Evolutionary conservation across 1,140 invertebrate genomes (phyloP).

Genomic region (Ostrea denselamellosa): DNA sequence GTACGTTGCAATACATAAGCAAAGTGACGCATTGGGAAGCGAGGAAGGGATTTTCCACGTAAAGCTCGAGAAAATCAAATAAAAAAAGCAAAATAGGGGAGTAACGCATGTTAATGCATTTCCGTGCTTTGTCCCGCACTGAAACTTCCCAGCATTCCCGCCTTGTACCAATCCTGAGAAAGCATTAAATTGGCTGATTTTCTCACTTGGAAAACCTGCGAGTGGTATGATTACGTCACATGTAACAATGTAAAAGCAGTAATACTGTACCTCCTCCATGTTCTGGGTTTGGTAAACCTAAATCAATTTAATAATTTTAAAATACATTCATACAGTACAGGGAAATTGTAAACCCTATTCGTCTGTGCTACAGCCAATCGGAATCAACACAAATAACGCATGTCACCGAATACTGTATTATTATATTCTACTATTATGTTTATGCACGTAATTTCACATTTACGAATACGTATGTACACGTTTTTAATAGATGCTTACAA

Average conservation of each 20-base stretch:
- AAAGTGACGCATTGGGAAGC: slow-evolving; percentile 5
- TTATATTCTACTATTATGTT: no score
- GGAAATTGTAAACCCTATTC: no score
- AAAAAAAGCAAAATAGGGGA: slow-evolving; percentile 3
- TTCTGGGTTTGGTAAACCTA: slow-evolving; percentile 2
- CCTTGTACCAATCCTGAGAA: background rate
- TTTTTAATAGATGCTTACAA: no score
- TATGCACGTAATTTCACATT: no score
- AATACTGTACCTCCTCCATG: background rate
- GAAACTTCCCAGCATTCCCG: background rate
- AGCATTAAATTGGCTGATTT: background rate
- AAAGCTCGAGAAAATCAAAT: background rate
- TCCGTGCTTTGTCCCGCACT: background rate
- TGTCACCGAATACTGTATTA: no score
- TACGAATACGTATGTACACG: no score
- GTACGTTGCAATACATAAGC: background rate
- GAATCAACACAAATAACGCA: no score
- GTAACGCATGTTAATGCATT: background rate
- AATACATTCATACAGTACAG: background rate
- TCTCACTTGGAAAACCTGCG: background rate
- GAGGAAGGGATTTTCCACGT: slow-evolving; percentile 6
- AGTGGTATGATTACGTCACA: background rate
- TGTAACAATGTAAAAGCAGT: background rate
- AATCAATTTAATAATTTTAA: background rate
- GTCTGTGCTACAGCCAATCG: no score